phyloP scores from a whole-genome alignment of 2,113 vertebrate species.

The Halcyon senegalensis region DNA sequence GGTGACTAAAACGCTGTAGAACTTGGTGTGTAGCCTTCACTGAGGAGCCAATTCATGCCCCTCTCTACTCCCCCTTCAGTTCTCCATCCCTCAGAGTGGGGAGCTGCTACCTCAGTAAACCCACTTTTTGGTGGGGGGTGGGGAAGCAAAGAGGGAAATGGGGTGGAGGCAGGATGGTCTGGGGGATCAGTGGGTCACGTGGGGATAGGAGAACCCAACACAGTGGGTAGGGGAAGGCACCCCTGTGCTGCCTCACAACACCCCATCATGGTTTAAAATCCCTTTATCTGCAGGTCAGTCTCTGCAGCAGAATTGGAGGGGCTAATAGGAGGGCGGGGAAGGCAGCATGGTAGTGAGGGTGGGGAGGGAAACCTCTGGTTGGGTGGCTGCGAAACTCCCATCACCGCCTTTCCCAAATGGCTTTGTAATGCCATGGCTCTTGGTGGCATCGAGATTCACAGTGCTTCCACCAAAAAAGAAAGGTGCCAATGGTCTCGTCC shows the following conservation, averaged over 20 bases:
- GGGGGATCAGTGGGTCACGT: accelerated
- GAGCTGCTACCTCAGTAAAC: not conserved
- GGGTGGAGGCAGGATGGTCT: not conserved
- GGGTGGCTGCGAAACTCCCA: not conserved
- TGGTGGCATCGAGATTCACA: not conserved
- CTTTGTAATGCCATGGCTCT: accelerated
- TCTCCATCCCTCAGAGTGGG: not conserved
- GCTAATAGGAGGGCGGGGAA: not conserved
- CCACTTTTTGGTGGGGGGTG: not conserved
- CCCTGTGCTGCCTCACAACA: not conserved
- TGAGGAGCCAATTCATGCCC: not conserved
- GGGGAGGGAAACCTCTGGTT: not conserved
- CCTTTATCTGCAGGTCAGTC: not conserved
- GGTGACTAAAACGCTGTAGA: not conserved
- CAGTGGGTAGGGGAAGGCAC: not conserved
- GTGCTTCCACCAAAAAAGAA: not conserved
- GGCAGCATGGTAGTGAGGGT: accelerated
- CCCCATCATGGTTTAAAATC: accelerated
- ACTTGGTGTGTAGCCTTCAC: not conserved
- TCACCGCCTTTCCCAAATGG: not conserved
- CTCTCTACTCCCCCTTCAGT: not conserved
- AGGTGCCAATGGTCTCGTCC: not conserved
- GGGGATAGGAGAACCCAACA: not conserved
- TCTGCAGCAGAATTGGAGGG: not conserved
- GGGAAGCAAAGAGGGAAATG: not conserved